Conservation (phyloP, 1,140 invertebrate genomes). For the Dinothrombium tinctorium region DNA sequence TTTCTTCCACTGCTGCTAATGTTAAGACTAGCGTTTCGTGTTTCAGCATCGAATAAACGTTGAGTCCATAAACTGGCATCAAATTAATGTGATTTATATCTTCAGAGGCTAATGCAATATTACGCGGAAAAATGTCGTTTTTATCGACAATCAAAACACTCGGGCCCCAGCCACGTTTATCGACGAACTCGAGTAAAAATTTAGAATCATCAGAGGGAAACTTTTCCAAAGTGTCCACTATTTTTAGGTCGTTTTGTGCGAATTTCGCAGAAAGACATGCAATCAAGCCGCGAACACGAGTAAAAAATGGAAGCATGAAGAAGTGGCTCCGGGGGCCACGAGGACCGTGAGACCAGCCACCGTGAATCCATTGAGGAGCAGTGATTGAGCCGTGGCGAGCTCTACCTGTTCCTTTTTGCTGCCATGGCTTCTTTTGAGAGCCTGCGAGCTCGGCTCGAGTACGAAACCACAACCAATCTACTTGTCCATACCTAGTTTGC, state of each 20-base stretch:
- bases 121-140: slow-evolving; percentile 56
- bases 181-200: slow-evolving; percentile 46
- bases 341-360: slow-evolving; percentile 65
- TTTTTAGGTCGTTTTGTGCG: slow-evolving; percentile 77
- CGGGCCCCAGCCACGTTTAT: slow-evolving; percentile 70
- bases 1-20: slow-evolving; percentile 45
- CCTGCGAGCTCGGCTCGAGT: slow-evolving; percentile 57
- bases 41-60: slow-evolving; percentile 69
- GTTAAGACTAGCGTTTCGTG: slow-evolving; percentile 82
- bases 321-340: slow-evolving; percentile 64
- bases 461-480: slow-evolving; percentile 36
- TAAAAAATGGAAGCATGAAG: slow-evolving; percentile 63
- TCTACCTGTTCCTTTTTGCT: slow-evolving; percentile 70
- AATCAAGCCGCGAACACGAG: slow-evolving; percentile 49
- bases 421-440: slow-evolving; percentile 75
- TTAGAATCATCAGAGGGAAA: slow-evolving; percentile 54
- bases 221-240: slow-evolving; percentile 55
- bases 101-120: slow-evolving; percentile 55
- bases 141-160: slow-evolving; percentile 82
- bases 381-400: slow-evolving; percentile 73
- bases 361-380: slow-evolving; percentile 52
- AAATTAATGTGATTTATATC: slow-evolving; percentile 55
- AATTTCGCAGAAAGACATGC: slow-evolving; percentile 65
- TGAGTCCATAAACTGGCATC: slow-evolving; percentile 76
- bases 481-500: slow-evolving; percentile 58